phyloP scores from a whole-genome alignment of 2,113 vertebrate species.

The Microcebus griseorufus region DNA sequence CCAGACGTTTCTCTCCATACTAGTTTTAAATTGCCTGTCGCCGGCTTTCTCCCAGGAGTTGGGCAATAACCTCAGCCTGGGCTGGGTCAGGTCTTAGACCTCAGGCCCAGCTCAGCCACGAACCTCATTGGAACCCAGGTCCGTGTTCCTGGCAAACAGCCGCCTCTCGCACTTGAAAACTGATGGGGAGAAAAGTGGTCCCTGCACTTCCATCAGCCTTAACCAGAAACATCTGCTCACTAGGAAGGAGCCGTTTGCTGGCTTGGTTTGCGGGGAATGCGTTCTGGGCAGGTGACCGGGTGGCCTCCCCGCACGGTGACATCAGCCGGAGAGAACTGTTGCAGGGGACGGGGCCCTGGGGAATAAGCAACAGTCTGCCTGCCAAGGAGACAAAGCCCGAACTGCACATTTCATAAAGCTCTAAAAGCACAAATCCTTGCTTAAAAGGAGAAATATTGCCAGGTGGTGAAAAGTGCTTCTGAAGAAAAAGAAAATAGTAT shows the following conservation, averaged over 20 bases:
- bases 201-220: conserved; percentile 68
- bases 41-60: conserved; percentile 36
- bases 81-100: conserved; percentile 52
- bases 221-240: conserved; percentile 81
- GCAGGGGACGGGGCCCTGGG: neutral
- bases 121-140: conserved; percentile 74
- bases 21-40: conserved; percentile 37
- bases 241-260: conserved; percentile 6
- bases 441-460: conserved; percentile 40
- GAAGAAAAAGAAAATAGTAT: neutral
- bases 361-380: neutral
- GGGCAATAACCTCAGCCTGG: conserved; percentile 58
- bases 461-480: conserved; percentile 37
- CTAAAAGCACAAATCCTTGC: conserved; percentile 45
- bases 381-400: neutral
- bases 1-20: neutral
- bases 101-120: conserved; percentile 53
- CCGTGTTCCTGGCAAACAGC: conserved; percentile 73
- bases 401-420: neutral
- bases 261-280: conserved; percentile 35
- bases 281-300: neutral
- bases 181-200: conserved; percentile 70
- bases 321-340: neutral
- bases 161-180: conserved; percentile 69
- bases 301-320: neutral